Base-by-base conservation (phyloP, 2,113 vertebrate genomes). In the Sapayoa aenigma region DNA sequence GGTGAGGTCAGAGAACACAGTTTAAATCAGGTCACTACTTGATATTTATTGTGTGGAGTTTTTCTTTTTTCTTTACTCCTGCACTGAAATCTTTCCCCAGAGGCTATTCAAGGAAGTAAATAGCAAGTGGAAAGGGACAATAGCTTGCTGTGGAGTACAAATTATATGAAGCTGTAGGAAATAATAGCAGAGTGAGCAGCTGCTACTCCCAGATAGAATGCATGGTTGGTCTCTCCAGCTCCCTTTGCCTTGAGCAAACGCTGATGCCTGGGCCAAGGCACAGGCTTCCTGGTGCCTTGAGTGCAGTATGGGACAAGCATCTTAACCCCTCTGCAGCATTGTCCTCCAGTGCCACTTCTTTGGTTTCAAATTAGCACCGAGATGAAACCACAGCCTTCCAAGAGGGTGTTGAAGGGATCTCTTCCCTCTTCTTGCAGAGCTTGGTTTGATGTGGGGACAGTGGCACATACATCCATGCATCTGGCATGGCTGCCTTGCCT, bases 71-170 rank as follows among this genome's bases (percentile, higher is more conserved):
- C 94, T 94, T 94, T 78, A 72, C 89, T 94, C 85, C 53, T 0
- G 31, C 79, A 85, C 88, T 84, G 88, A 97, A 96, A 96, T 96
- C 83, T 87, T 96, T 96, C 94, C 94, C 94, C 83, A 90, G 96
- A 96, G 96, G 93, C 95, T 97, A 93, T 96, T 96, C 92, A 93
- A 96, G 96, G 93, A 96, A 96, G 96, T 96, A 97, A 96, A 96
- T 94, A 96, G 85, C 94, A 83, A 94, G 90, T 96, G 95, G 95
- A 95, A 96, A 94, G 74, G 90, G 87, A 95, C 93, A 96, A 94
- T 94, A 95, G 92, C 82, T 95, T 92, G 84, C 92, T 95, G 93
- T 84, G 90, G 96, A 96, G 87, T 88, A 94, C 93, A 95, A 95
- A 97, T 97, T 96, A 96, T 95, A 96, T 84, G 95, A 96, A 96